A percentile compares a stretch with the other conserved stretches of the same genome.
phyloP scores from a whole-genome alignment of 2,888 invertebrate species.

The Tetrapedia diversipes region DNA sequence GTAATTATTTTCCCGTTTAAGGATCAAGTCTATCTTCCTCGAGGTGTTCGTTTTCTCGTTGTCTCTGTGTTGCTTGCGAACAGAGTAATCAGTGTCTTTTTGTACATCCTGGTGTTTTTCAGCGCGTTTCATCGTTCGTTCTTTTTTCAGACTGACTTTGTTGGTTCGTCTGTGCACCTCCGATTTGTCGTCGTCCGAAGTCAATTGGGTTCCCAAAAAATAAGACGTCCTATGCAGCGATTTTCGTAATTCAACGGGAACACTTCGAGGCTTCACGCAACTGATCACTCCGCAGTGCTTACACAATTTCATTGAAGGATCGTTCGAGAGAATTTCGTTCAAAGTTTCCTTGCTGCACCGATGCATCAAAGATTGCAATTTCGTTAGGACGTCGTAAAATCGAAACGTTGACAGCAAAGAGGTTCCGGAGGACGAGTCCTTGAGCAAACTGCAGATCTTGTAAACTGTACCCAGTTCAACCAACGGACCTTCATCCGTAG shows the following conservation, averaged over 20 bases:
- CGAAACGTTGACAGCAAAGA: constrained; percentile 39
- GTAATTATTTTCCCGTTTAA: background rate
- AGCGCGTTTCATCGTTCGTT: background rate
- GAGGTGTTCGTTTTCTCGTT: background rate
- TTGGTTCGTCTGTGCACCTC: background rate
- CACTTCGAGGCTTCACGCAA: background rate
- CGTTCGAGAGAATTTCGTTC: constrained; percentile 51
- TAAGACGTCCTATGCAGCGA: constrained; percentile 21
- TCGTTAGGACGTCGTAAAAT: constrained; percentile 53
- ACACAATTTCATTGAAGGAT: constrained; percentile 66
- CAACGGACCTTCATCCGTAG: constrained; percentile 2
- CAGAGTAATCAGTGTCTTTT: background rate
- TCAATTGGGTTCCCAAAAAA: constrained; percentile 22
- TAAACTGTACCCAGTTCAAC: constrained; percentile 63
- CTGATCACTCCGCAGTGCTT: constrained; percentile 71
- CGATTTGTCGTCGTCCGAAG: background rate
- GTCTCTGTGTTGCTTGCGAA: background rate
- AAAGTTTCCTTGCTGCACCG: constrained; percentile 52
- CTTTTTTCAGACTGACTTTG: background rate
- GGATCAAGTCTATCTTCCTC: background rate
- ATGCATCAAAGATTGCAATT: constrained; percentile 54
- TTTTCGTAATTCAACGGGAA: background rate
- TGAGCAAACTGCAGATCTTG: constrained; percentile 57
- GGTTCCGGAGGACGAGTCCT: constrained; percentile 43
- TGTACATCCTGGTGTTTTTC: background rate